Percentiles rank a stretch among this genome's conserved stretches.
phyloP scores from a whole-genome alignment of 2,113 vertebrate species.

The Asarcornis scutulata region DNA sequence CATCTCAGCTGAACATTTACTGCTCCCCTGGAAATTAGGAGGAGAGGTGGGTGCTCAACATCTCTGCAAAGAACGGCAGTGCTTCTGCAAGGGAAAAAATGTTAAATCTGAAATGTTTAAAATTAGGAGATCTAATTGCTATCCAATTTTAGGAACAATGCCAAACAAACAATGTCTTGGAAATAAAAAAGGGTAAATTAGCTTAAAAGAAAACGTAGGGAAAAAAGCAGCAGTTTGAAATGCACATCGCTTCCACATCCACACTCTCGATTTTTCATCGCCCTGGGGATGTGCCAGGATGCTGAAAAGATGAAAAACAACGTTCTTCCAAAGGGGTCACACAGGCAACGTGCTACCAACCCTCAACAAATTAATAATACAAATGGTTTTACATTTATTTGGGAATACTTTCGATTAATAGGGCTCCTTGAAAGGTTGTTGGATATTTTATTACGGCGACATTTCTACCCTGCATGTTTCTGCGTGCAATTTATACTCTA shows the following conservation, averaged over 20 bases:
- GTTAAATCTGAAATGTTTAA: constrained; percentile 9
- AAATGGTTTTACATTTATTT: neutral
- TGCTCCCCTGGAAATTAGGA: constrained; percentile 31
- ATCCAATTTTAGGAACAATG: constrained; percentile 3
- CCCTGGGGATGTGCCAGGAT: constrained; percentile 47
- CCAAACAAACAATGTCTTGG: neutral
- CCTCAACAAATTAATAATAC: neutral
- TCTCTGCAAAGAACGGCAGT: neutral
- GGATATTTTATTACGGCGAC: neutral
- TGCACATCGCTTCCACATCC: constrained; percentile 11
- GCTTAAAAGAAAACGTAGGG: neutral
- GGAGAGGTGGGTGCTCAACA: constrained; percentile 36
- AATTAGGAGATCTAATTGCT: neutral
- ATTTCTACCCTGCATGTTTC: neutral
- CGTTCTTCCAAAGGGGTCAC: constrained; percentile 27
- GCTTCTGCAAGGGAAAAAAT: constrained; percentile 25
- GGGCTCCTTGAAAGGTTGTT: neutral
- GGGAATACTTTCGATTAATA: neutral
- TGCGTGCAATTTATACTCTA: neutral
- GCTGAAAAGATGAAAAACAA: constrained; percentile 41
- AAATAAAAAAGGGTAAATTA: neutral
- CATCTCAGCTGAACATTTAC: neutral
- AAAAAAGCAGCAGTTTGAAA: constrained; percentile 16
- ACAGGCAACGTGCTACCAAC: neutral
- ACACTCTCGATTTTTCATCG: constrained; percentile 14